Evolutionary conservation across 2,888 invertebrate genomes (phyloP), one percentile per base, ranked within the genome.

Genomic region (Plemyria rubiginata): DNA sequence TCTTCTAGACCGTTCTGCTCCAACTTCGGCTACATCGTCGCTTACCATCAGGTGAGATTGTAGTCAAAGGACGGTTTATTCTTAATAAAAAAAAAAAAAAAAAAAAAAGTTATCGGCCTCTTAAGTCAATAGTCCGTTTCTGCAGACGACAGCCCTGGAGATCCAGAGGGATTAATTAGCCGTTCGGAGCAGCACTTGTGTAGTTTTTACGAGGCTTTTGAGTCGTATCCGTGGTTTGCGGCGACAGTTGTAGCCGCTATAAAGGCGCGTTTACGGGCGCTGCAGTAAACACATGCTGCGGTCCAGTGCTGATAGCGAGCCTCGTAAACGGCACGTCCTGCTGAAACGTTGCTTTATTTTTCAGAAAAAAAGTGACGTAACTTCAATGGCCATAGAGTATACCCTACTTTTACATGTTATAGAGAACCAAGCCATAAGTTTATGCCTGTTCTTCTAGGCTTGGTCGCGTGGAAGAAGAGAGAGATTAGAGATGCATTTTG

Each of bases 241-340:
- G 74, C 72, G 81, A 81, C 80, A 80, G 77, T 82, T 81, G 77
- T 74, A 71, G 72, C 67, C 74, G 78, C 78, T 75, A 79, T 87
- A 87, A 88, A 87, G 75, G 75, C 67, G 67, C 76, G 81, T 83
- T 86, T 81, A 87, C 75, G 78, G 78, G 60, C 67, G 53, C 67
- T 65, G 77, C 82, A 79, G 78, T 86, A 84, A 86, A 85, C 85
- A 81, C 81, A 79, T 81, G 81, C 81, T 81, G 81, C 76, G 79
- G 83, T 76, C 77, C 67, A 65, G 57, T 57, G 73, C 71, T 78
- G 75, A 76, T 79, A 78, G 74, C 75, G 67, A 70, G 75, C 77
- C 79, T 87, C 88, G 78, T 87, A 86, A 87, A 88, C 74, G 80
- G 67, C 82, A 83, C 76, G 73, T 75, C 72, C 70, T 68, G 65